Evolutionary conservation across 2,797 vertebrate species (phyloP).

Genomic region (Lepus oiostolus): DNA sequence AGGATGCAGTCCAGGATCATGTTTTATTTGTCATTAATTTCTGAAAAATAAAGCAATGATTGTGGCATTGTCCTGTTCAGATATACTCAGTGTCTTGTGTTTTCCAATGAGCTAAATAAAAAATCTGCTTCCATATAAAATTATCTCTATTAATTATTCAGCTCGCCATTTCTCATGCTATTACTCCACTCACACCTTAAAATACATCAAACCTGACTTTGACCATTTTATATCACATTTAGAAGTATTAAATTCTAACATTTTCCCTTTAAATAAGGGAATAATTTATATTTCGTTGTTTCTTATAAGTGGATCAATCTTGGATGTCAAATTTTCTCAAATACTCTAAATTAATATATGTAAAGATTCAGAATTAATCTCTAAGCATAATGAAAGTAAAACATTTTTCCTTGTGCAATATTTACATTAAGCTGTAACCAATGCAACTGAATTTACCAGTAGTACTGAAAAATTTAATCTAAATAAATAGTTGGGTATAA

Average conservation of each 20-base stretch:
- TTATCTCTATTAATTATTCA: not conserved
- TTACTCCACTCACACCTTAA: not conserved
- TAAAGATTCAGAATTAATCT: conserved; percentile 27
- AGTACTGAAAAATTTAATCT: not conserved
- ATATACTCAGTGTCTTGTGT: not conserved
- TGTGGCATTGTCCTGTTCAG: not conserved
- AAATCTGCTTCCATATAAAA: not conserved
- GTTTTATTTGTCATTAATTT: conserved; percentile 1
- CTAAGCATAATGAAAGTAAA: conserved; percentile 16
- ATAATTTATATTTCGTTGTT: conserved; percentile 24
- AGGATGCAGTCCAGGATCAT: not conserved
- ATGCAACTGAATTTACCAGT: conserved; percentile 19
- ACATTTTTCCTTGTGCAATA: not conserved
- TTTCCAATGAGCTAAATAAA: not conserved
- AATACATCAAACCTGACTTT: not conserved
- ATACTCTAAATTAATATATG: not conserved
- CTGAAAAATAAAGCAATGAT: not conserved
- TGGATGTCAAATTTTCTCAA: not conserved
- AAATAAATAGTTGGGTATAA: not conserved
- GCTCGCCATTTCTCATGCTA: not conserved
- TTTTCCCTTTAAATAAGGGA: not conserved
- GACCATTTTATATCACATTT: not conserved
- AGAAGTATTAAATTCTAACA: not conserved
- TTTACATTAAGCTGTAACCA: conserved; percentile 5
- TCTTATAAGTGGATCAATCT: not conserved